Percentiles rank a stretch among this genome's conserved stretches.
Evolutionary conservation across 2,888 invertebrate genomes (phyloP).

Genomic region (Allygus modestus): DNA sequence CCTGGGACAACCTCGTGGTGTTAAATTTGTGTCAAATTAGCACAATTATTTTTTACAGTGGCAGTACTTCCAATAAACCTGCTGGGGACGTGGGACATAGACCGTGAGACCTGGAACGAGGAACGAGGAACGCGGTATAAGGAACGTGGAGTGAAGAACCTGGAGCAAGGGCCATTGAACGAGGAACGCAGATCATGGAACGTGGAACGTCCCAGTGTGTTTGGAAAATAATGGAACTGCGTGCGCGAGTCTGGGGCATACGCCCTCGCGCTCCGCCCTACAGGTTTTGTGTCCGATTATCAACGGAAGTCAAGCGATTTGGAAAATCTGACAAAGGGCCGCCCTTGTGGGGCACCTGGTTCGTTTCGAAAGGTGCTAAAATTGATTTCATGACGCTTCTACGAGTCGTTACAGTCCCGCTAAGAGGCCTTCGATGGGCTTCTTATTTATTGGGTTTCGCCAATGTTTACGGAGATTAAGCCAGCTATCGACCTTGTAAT

Average conservation of each 20-base stretch:
- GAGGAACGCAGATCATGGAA: neutral
- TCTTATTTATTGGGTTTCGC: neutral
- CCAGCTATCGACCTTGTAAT: too few relatives aligned
- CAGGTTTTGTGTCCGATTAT: slow-evolving; percentile 36
- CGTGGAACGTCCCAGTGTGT: neutral
- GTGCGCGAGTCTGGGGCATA: neutral
- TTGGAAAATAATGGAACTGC: neutral
- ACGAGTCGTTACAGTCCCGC: neutral
- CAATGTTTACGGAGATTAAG: neutral
- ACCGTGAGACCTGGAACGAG: too few relatives aligned
- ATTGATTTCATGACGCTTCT: slow-evolving; percentile 40
- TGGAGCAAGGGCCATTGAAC: neutral
- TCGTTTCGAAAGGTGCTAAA: slow-evolving; percentile 23
- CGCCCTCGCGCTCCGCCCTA: slow-evolving; percentile 20
- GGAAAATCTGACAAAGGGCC: slow-evolving; percentile 18
- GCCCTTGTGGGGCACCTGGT: neutral
- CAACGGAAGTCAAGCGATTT: slow-evolving; percentile 36
- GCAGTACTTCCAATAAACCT: too few relatives aligned
- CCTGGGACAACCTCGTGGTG: too few relatives aligned
- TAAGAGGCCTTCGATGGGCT: neutral
- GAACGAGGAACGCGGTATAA: too few relatives aligned
- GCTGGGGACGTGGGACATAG: too few relatives aligned
- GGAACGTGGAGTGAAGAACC: too few relatives aligned
- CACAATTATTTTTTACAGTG: too few relatives aligned
- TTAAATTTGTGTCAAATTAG: too few relatives aligned